These are phyloP conservation scores for Sciurus vulgaris DNA, from an alignment of 2,797 vertebrate species.

Conservation along the genomic window DNA sequence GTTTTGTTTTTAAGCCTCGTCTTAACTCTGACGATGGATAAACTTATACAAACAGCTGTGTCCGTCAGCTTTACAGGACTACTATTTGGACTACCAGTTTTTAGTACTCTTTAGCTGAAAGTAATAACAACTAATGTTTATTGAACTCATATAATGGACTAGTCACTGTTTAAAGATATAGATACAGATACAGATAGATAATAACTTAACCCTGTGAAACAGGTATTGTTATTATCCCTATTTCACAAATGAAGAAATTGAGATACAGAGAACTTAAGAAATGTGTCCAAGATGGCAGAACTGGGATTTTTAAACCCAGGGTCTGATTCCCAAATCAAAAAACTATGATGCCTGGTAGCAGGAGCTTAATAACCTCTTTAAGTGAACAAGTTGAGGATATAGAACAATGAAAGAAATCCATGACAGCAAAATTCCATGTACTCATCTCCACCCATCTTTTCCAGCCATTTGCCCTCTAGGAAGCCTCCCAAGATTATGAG, in stretches of 20 bases:
- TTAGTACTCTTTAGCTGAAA: not conserved
- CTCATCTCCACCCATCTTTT: slow-evolving; percentile 64
- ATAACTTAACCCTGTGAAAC: not conserved
- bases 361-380: slow-evolving; percentile 4
- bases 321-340: not conserved
- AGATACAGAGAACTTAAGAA: slow-evolving; percentile 35
- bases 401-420: slow-evolving; percentile 58
- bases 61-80: not conserved
- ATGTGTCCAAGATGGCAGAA: not conserved
- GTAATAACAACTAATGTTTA: not conserved
- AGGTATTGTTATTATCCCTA: not conserved
- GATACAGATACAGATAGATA: not conserved
- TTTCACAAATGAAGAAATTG: not conserved
- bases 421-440: slow-evolving; percentile 66
- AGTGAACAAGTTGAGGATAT: not conserved
- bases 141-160: not conserved
- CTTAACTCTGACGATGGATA: slow-evolving; percentile 45
- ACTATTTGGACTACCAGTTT: slow-evolving; percentile 38
- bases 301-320: not conserved
- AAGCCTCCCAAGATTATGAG: slow-evolving; percentile 58
- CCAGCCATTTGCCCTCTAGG: slow-evolving; percentile 58
- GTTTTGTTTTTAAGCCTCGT: slow-evolving; percentile 53
- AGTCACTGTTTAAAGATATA: not conserved
- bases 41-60: slow-evolving; percentile 48
- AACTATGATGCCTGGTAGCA: not conserved